These are phyloP conservation scores for Onychorhynchus coronatus DNA, from an alignment of 2,113 vertebrate genomes.

Conservation along the genomic window DNA sequence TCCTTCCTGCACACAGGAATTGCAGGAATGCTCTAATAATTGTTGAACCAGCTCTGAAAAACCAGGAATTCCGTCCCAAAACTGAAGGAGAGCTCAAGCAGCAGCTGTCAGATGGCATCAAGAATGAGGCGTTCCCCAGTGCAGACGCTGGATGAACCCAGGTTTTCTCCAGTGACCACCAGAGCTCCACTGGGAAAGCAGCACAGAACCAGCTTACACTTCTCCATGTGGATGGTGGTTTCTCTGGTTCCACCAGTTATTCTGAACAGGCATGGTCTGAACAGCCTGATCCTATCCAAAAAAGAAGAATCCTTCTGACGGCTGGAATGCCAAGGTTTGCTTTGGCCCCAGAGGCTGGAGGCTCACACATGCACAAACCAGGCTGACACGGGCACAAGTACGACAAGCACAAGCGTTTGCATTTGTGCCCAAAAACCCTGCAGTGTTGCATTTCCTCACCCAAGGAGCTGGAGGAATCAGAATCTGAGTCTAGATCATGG, in stretches of 20 bases:
- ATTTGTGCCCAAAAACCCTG: background rate
- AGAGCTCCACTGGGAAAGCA: background rate
- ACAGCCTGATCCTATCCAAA: background rate
- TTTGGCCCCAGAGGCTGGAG: background rate
- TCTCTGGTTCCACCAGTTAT: background rate
- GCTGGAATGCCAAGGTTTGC: background rate
- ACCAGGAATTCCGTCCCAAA: background rate
- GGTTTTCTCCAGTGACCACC: background rate
- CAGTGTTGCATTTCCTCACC: background rate
- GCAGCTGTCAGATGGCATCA: background rate
- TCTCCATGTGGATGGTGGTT: accelerated
- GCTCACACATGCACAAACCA: background rate
- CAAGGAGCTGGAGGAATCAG: background rate
- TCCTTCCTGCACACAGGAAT: background rate
- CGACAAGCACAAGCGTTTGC: background rate
- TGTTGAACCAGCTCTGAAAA: background rate
- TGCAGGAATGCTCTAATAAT: background rate
- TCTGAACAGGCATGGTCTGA: background rate
- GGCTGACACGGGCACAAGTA: background rate
- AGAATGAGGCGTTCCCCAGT: background rate
- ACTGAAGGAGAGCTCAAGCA: background rate
- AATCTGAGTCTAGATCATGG: background rate
- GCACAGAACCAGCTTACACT: background rate
- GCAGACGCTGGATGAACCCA: background rate
- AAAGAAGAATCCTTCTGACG: background rate